Percentiles rank a stretch among this genome's conserved stretches.
These are phyloP conservation scores for Centruroides sculpturatus DNA, from an alignment of 1,140 invertebrate species.

Conservation along the genomic window DNA sequence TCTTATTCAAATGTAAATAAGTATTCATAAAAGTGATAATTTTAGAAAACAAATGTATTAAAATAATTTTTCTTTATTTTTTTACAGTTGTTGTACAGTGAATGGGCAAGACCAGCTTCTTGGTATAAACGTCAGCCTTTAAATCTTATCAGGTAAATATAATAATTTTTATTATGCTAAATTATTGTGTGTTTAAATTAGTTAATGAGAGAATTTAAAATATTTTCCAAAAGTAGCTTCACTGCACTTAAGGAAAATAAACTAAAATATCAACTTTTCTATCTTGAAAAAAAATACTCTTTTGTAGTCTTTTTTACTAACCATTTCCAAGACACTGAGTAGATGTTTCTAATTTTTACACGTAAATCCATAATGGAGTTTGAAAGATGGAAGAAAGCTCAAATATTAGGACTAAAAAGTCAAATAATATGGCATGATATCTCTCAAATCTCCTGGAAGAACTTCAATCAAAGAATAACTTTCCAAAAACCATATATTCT, in stretches of 20 bases:
- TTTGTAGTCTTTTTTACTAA: not conserved
- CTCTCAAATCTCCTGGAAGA: no score
- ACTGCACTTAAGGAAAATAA: constrained; percentile 45
- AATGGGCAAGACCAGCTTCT: constrained; percentile 30
- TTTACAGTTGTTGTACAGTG: constrained; percentile 28
- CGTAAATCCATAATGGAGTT: no score
- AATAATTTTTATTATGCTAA: not conserved
- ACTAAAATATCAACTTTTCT: not conserved
- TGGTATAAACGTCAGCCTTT: constrained; percentile 31
- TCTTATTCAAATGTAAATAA: not conserved
- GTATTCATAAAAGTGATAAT: no score
- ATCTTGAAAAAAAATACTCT: not conserved
- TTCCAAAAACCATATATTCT: no score
- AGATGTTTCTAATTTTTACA: no score
- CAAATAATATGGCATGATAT: no score
- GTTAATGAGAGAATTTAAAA: constrained; percentile 20
- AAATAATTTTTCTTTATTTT: constrained; percentile 14
- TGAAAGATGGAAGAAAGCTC: no score
- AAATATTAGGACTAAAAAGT: no score
- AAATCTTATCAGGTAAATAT: constrained; percentile 18
- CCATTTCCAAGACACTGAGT: not conserved
- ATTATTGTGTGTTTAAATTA: not conserved
- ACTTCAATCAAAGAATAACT: no score
- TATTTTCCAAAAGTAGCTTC: constrained; percentile 78
- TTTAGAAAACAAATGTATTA: not conserved